Evolutionary conservation across 1,140 invertebrate species (phyloP).

Genomic region (Pogonomyrmex barbatus): DNA sequence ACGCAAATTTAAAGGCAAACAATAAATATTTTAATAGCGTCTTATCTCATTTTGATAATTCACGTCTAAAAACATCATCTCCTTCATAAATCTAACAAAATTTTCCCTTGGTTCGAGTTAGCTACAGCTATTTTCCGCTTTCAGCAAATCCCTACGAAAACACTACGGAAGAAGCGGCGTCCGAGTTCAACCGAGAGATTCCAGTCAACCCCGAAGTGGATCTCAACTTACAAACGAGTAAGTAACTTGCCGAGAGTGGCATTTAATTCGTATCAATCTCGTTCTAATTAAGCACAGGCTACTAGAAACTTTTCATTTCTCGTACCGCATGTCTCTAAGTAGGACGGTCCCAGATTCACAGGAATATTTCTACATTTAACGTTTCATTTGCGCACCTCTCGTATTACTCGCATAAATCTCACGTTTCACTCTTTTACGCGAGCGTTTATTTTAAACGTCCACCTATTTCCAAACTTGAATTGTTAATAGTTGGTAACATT

Average conservation of each 20-base stretch:
- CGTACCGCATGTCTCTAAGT: conserved; percentile 36
- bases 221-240: conserved; percentile 88
- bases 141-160: conserved; percentile 86
- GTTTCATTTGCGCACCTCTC: conserved; percentile 32
- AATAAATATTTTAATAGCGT: background rate
- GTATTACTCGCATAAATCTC: background rate
- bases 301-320: conserved; percentile 70
- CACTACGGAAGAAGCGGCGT: conserved; percentile 87
- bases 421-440: background rate
- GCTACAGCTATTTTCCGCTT: conserved; percentile 63
- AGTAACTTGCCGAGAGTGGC: conserved; percentile 76
- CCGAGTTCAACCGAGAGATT: conserved; percentile 86
- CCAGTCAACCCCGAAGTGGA: conserved; percentile 87
- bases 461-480: background rate
- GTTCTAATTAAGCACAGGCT: conserved; percentile 68
- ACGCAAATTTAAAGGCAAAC: background rate
- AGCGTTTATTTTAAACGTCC: background rate
- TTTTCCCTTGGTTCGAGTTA: conserved; percentile 45
- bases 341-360: conserved; percentile 48
- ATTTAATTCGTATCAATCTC: conserved; percentile 75
- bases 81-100: conserved; percentile 9
- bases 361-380: conserved; percentile 44
- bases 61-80: conserved; percentile 7
- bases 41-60: background rate
- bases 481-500: background rate